Evolutionary conservation across 1,140 invertebrate genomes (phyloP), one percentile per base, ranked within the genome.

Genomic region (Macrosteles quadrilineatus): DNA sequence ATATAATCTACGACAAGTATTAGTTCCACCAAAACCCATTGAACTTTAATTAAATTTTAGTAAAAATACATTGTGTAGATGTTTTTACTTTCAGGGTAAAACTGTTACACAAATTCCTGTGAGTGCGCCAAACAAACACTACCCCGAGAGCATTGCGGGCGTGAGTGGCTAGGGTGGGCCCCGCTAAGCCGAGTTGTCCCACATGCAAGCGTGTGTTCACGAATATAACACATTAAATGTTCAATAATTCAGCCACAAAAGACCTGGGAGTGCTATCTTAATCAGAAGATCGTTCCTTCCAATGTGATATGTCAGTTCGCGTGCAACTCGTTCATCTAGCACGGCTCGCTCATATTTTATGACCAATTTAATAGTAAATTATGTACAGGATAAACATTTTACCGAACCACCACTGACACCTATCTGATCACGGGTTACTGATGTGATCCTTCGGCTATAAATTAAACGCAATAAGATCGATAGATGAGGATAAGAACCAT

Each of bases 241-340:
- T 66, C 31, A 66, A 66, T 66, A 66, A 66, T 66, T 66, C 63
- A 66, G 32, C n/a, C 32, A 43, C 36, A 43, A 66, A 66, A 66
- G 63, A 66, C 31, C 40, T 21, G 32, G 32, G 63, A 40, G 62
- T 40, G 23, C 32, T 66, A 66, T 66, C 63, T 66, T 66, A 43
- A 66, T 66, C 63, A 43, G 32, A 12, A 2, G n/a, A 19, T 59
- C 21, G 55, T 29, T 59, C 55, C 55, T 59, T 59, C 55, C 23
- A 30, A 9, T 4, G 25, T n/a, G 55, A 30, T 59, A 59, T 29
- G 55, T 27, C 55, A 25, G 14, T 25, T 59, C 12, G 55, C 55
- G 55, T 59, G 55, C 21, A 4, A 19, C 6, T 4, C n/a, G 47
- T 19, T 17, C 47, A 17, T 21, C 47, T 50, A 21, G 14, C 14